Percentiles rank a stretch among this genome's conserved stretches.
These are phyloP conservation scores for Montifringilla adamsi DNA, from an alignment of 2,113 vertebrate genomes.

Conservation along the genomic window DNA sequence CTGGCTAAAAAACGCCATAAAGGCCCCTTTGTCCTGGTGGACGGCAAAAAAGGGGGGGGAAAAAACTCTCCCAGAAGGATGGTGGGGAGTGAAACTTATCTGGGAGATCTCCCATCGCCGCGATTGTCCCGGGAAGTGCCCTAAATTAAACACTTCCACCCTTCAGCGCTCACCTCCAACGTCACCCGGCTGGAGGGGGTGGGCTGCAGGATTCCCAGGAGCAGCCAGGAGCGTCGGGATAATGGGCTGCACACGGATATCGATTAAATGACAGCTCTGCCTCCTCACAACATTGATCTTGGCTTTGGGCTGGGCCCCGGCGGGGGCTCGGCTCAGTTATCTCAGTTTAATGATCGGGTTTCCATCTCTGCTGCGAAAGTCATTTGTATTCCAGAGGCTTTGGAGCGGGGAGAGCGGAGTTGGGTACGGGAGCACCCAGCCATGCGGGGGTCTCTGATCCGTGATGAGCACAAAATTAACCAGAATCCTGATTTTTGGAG, in stretches of 20 bases:
- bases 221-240: neutral
- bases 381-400: conserved; percentile 7
- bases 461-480: neutral
- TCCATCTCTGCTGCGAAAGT: neutral
- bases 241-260: neutral
- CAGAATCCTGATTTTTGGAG: neutral
- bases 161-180: conserved; percentile 30
- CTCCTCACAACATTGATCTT: neutral
- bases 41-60: rapidly evolving
- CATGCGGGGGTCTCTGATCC: rapidly evolving
- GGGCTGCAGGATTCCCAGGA: neutral
- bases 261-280: neutral
- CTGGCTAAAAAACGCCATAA: conserved; percentile 1
- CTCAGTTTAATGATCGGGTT: conserved; percentile 29
- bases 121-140: neutral
- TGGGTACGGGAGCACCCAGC: neutral
- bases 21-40: conserved; percentile 18
- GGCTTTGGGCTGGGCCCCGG: neutral
- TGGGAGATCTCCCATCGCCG: neutral
- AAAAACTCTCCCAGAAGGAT: neutral
- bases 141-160: conserved; percentile 33
- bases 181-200: neutral
- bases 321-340: neutral
- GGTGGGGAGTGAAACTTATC: neutral
- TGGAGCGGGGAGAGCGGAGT: neutral